Evolutionary conservation across 2,888 invertebrate genomes (phyloP).

Genomic region (Drosophila paucipuncta): DNA sequence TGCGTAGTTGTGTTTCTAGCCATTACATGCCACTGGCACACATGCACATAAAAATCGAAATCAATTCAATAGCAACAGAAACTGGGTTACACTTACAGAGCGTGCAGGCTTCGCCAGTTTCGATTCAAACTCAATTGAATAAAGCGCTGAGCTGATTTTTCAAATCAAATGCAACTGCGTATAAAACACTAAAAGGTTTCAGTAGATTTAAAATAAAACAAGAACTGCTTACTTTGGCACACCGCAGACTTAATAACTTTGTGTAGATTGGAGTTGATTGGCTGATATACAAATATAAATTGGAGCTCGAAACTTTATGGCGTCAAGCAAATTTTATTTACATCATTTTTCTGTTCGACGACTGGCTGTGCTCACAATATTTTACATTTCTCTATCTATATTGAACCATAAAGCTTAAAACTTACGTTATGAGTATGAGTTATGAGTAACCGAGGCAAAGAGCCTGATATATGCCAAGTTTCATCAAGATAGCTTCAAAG

Average conservation of each 20-base stretch:
- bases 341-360: background rate
- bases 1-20: conserved; percentile 69
- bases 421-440: too few relatives aligned
- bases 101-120: background rate
- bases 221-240: background rate
- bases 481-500: too few relatives aligned
- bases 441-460: too few relatives aligned
- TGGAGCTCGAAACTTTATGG: background rate
- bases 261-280: background rate
- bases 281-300: background rate
- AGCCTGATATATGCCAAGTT: too few relatives aligned
- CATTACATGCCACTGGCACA: conserved; percentile 18
- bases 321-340: background rate
- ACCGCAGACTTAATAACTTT: background rate
- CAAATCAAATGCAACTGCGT: background rate
- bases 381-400: background rate
- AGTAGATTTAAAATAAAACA: background rate
- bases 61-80: conserved; percentile 33
- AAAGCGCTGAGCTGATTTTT: conserved; percentile 8
- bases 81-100: conserved; percentile 19
- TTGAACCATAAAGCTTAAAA: too few relatives aligned
- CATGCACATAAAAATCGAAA: conserved; percentile 51
- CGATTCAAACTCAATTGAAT: conserved; percentile 3
- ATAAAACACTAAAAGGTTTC: background rate
- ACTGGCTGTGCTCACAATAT: background rate